A percentile compares a stretch with the other conserved stretches of the same genome.
phyloP scores from a whole-genome alignment of 2,113 vertebrate genomes.

The Pituophis catenifer region DNA sequence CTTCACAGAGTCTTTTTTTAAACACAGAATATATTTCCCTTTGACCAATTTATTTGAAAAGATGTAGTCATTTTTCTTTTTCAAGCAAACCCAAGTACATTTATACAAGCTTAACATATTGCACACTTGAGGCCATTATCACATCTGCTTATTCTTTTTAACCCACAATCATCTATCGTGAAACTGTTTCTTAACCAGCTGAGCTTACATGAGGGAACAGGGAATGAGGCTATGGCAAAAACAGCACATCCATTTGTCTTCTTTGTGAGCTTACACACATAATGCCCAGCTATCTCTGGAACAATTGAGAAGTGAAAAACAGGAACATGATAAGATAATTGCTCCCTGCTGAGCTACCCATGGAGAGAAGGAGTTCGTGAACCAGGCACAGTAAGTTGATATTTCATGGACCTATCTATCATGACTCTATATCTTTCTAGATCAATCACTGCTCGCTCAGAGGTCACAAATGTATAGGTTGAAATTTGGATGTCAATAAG shows the following conservation, averaged over 20 bases:
- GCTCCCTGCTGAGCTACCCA: background rate
- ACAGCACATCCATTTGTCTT: background rate
- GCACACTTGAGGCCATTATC: background rate
- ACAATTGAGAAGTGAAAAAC: background rate
- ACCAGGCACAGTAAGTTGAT: background rate
- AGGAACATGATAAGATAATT: background rate
- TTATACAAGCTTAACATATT: background rate
- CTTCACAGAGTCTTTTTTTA: background rate
- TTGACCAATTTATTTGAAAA: background rate
- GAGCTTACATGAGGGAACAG: background rate
- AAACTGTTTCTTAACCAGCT: background rate
- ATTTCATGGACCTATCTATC: background rate
- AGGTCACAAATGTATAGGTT: background rate
- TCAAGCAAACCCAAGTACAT: background rate
- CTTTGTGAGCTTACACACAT: background rate
- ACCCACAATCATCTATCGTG: background rate
- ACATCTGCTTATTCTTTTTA: background rate
- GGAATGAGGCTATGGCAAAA: background rate
- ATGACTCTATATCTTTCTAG: background rate
- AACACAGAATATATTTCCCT: background rate
- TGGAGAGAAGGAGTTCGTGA: background rate
- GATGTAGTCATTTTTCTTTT: background rate
- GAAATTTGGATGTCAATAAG: background rate
- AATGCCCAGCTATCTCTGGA: background rate
- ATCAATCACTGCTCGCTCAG: background rate